Base-by-base conservation (phyloP, 1,140 invertebrate genomes). In the Laodelphax striatellus region DNA sequence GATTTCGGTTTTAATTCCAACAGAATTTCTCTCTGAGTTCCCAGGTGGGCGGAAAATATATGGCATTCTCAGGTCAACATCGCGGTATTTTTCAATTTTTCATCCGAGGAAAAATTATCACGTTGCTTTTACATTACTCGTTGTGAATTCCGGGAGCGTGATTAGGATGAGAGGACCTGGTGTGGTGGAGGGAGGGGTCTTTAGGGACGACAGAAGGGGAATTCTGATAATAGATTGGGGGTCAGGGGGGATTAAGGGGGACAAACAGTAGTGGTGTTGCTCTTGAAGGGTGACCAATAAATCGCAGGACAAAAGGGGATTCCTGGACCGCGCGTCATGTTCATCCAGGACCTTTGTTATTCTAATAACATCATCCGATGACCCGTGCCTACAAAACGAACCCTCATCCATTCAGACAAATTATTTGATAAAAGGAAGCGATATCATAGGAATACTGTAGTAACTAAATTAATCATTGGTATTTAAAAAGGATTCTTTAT, bases 281-380 rank as follows among this genome's bases (percentile, higher is more conserved):
- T 50, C 21, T 22, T 50, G 46, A 50, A 50, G 46, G 46, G 6
- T 22, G 46, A 10, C 46, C 46, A 50, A 50, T 50, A 50, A 50
- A 50, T 50, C 46, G 46, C 46, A 50, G 46, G n/a, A 50, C 46
- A 50, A 50, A 50, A 50, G 46, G 46, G 46, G 16, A 22, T 17
- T 17, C 16, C 34, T 38, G 34, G 16, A 14, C 21, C 16, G n/a
- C 46, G 46, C 46, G 46, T 19, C 46, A 50, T 22, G 46, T 19
- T 50, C 16, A 50, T 17, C 46, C 16, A 17, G 21, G 46, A 28
- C 46, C 46, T 50, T 50, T 50, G 46, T 50, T 50, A 50, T 50
- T 50, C 46, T 50, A 50, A 50, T 50, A 50, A 50, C 46, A 17
- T 19, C 46, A 17, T 9, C 46, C 46, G 16, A 19, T 50, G 16